Conservation (phyloP, 2,888 invertebrate species). For the Gandaritis pyraliata region DNA sequence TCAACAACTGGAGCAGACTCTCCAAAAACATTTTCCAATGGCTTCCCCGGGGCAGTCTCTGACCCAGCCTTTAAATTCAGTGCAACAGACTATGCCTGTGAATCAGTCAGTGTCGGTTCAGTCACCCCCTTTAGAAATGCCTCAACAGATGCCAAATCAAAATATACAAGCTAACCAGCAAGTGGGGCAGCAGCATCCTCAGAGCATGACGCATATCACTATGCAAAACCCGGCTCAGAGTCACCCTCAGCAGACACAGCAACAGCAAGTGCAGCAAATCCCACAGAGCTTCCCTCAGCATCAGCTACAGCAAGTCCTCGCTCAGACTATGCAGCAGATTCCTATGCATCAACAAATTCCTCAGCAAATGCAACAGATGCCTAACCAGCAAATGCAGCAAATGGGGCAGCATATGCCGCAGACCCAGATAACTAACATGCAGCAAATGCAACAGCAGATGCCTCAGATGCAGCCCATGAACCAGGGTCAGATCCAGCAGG, state of each 20-base stretch:
- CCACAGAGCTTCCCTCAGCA: slow-evolving; percentile 83
- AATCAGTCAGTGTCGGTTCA: slow-evolving; percentile 78
- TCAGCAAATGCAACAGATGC: slow-evolving; percentile 82
- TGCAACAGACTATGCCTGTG: slow-evolving; percentile 77
- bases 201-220: slow-evolving; percentile 81
- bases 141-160: slow-evolving; percentile 79
- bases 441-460: slow-evolving; percentile 81
- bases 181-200: slow-evolving; percentile 78
- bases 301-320: slow-evolving; percentile 81
- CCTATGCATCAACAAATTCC: slow-evolving; percentile 82
- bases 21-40: slow-evolving; percentile 81
- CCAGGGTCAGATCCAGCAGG: slow-evolving; percentile 77
- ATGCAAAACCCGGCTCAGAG: slow-evolving; percentile 74
- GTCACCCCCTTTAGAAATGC: slow-evolving; percentile 81
- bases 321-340: slow-evolving; percentile 80
- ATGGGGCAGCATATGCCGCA: slow-evolving; percentile 79
- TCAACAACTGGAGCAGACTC: slow-evolving; percentile 79
- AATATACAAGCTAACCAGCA: slow-evolving; percentile 72
- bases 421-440: slow-evolving; percentile 77
- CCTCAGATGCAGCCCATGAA: slow-evolving; percentile 80
- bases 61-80: slow-evolving; percentile 76
- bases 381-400: slow-evolving; percentile 82
- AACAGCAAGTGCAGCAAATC: slow-evolving; percentile 80
- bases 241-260: slow-evolving; percentile 71
- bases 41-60: slow-evolving; percentile 81